Evolutionary conservation across 2,888 invertebrate species (phyloP).

Genomic region (Hemicrepidius hirtus): DNA sequence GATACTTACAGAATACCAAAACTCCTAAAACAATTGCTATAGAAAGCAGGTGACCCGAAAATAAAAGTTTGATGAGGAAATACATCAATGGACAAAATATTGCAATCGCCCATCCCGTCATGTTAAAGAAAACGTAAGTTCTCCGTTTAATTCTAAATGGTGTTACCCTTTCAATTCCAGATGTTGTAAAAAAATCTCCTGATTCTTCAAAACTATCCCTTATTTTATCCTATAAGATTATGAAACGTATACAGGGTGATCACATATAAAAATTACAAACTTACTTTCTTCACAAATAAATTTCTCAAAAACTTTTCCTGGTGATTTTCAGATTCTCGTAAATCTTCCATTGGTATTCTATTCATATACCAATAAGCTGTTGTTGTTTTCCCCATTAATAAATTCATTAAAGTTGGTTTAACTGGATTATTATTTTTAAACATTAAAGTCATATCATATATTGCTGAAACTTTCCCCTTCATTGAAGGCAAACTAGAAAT

Average conservation of each 20-base stretch:
- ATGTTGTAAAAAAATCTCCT: slow-evolving; percentile 86
- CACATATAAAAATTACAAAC: slow-evolving; percentile 57
- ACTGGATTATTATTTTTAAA: slow-evolving; percentile 80
- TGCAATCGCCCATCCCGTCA: slow-evolving; percentile 80
- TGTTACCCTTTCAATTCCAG: slow-evolving; percentile 80
- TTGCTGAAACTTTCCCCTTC: slow-evolving; percentile 85
- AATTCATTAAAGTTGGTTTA: slow-evolving; percentile 86
- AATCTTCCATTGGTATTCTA: slow-evolving; percentile 86
- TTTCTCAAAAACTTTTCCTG: slow-evolving; percentile 89
- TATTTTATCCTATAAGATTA: slow-evolving; percentile 41
- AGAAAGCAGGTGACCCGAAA: slow-evolving; percentile 84
- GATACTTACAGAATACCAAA: slow-evolving; percentile 68
- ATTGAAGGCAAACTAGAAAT: slow-evolving; percentile 88
- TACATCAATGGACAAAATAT: slow-evolving; percentile 84
- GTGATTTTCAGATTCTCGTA: slow-evolving; percentile 84
- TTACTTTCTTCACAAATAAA: slow-evolving; percentile 87
- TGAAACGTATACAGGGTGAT: too few relatives aligned
- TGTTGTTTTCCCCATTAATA: slow-evolving; percentile 83
- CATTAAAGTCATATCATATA: slow-evolving; percentile 88
- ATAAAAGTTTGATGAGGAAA: slow-evolving; percentile 79
- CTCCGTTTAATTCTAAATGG: slow-evolving; percentile 77
- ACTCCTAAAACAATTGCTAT: slow-evolving; percentile 82
- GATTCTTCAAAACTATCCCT: slow-evolving; percentile 83
- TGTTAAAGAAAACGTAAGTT: slow-evolving; percentile 81
- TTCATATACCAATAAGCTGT: slow-evolving; percentile 86